A percentile compares a stretch with the other conserved stretches of the same genome.
Evolutionary conservation across 2,888 invertebrate genomes (phyloP).

Genomic region (Chymomyza amoena): DNA sequence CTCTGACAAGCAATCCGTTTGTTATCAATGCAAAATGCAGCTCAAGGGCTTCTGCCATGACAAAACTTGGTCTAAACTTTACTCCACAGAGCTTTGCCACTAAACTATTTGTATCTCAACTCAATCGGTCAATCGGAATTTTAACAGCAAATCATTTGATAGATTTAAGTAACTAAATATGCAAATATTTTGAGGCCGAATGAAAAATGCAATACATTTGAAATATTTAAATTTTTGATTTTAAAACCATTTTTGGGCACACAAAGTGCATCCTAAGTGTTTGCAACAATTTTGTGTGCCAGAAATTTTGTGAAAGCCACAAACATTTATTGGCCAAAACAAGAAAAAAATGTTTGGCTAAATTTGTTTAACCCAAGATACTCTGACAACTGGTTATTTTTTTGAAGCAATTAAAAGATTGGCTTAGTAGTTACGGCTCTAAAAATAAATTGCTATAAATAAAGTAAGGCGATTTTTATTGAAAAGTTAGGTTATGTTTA

Average conservation of each 20-base stretch:
- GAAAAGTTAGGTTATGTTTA: background rate
- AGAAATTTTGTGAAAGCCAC: slow-evolving; percentile 4
- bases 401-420: background rate
- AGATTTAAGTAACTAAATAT: slow-evolving; percentile 7
- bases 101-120: background rate
- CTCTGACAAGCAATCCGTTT: too few species aligned
- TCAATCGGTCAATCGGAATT: background rate
- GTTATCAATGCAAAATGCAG: too few species aligned
- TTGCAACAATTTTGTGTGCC: slow-evolving; percentile 22
- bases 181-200: slow-evolving; percentile 11
- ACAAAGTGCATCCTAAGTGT: slow-evolving; percentile 53
- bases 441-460: background rate
- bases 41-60: background rate
- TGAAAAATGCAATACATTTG: slow-evolving; percentile 21
- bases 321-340: background rate
- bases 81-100: background rate
- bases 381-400: too few species aligned
- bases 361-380: background rate
- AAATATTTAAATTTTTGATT: slow-evolving; percentile 34
- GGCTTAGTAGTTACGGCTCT: background rate
- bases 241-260: slow-evolving; percentile 8
- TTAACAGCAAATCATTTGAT: background rate
- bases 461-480: background rate
- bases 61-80: background rate
- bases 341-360: background rate